Evolutionary conservation across 2,888 invertebrate species (phyloP).

Genomic region (Andrena hattorfiana): DNA sequence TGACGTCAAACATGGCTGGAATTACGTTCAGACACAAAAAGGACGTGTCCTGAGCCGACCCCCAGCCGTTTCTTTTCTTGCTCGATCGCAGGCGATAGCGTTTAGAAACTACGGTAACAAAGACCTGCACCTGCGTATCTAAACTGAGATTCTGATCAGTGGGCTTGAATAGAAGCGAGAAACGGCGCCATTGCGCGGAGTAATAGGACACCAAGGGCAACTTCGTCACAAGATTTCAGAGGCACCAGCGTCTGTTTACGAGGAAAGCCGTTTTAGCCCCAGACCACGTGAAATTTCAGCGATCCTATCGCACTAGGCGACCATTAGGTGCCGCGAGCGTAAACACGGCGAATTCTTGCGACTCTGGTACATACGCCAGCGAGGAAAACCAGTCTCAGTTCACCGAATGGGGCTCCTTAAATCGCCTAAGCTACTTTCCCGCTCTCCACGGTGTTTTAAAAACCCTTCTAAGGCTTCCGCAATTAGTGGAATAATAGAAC

Average conservation of each 20-base stretch:
- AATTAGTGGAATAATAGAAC: too few species aligned
- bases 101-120: background rate
- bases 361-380: background rate
- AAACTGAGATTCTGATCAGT: background rate
- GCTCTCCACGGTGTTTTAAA: too few species aligned
- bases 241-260: background rate
- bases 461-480: too few species aligned
- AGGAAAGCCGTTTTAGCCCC: background rate
- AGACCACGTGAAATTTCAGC: slow-evolving; percentile 12
- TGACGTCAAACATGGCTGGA: slow-evolving; percentile 42
- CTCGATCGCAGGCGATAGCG: background rate
- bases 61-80: background rate
- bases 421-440: background rate
- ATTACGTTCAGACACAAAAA: slow-evolving; percentile 6
- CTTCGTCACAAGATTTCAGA: too few species aligned
- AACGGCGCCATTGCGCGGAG: background rate
- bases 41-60: background rate
- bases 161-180: background rate
- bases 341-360: background rate
- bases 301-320: slow-evolving; percentile 26
- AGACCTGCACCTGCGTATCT: background rate
- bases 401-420: background rate
- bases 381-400: slow-evolving; percentile 3
- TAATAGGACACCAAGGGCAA: too few species aligned
- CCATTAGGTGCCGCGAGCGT: background rate